phyloP scores from a whole-genome alignment of 2,888 invertebrate species.

The Hemistola chrysoprasaria region DNA sequence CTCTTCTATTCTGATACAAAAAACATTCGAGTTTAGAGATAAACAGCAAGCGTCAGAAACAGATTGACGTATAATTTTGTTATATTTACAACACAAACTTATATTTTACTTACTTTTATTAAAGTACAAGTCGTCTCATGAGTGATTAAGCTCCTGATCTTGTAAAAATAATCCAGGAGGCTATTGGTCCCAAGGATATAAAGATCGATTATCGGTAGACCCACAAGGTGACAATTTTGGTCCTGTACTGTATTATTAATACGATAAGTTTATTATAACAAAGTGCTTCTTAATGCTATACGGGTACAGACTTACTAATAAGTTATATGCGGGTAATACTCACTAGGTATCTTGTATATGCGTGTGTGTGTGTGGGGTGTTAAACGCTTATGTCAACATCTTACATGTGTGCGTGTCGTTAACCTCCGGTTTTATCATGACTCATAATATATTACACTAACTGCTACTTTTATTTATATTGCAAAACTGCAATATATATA shows the following conservation, averaged over 20 bases:
- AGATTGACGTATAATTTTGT: too few relatives aligned
- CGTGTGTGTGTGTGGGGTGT: slow-evolving; percentile 11
- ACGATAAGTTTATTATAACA: too few relatives aligned
- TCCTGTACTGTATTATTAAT: slow-evolving; percentile 14
- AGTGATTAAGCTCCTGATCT: too few relatives aligned
- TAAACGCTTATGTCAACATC: slow-evolving; percentile 34
- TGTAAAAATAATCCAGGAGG: too few relatives aligned
- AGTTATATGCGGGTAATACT: too few relatives aligned
- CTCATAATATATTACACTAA: not conserved
- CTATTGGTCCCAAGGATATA: not conserved
- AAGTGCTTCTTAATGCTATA: not conserved
- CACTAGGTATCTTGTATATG: slow-evolving; percentile 1
- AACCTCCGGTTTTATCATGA: slow-evolving; percentile 22
- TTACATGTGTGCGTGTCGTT: slow-evolving; percentile 22
- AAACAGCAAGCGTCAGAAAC: too few relatives aligned
- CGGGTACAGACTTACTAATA: not conserved
- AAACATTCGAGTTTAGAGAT: too few relatives aligned
- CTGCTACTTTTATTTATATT: not conserved
- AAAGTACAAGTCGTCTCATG: too few relatives aligned
- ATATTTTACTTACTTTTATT: too few relatives aligned
- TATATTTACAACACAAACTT: too few relatives aligned
- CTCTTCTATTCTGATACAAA: too few relatives aligned
- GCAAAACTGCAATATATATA: not conserved
- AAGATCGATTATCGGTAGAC: slow-evolving; percentile 4
- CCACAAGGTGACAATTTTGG: slow-evolving; percentile 14